A percentile compares a stretch with the other conserved stretches of the same genome.
Conservation (phyloP, 2,797 vertebrate species). For the Thamnophis elegans region DNA sequence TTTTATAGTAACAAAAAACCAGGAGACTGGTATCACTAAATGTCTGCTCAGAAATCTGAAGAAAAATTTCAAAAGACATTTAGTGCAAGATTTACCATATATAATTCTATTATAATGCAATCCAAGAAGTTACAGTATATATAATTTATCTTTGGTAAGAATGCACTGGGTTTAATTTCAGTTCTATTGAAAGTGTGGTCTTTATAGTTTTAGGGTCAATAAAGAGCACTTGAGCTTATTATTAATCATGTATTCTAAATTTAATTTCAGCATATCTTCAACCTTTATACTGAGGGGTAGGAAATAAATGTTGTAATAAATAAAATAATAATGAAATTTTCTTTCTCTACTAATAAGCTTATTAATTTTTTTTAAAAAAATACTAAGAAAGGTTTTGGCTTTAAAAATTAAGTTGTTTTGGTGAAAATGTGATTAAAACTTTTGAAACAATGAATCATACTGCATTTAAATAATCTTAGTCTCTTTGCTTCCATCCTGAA, state of each 20-base stretch:
- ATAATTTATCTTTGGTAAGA: background rate
- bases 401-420: constrained; percentile 57
- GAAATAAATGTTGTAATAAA: background rate
- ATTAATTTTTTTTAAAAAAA: constrained; percentile 45
- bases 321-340: background rate
- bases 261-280: background rate
- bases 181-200: background rate
- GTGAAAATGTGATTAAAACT: constrained; percentile 60
- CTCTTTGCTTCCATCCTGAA: background rate
- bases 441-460: constrained; percentile 51
- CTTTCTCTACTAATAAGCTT: constrained; percentile 18
- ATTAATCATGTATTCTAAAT: background rate
- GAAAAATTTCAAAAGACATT: background rate
- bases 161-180: background rate
- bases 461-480: background rate
- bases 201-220: background rate
- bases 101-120: background rate
- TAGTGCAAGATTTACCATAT: background rate
- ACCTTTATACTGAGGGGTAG: background rate
- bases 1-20: background rate
- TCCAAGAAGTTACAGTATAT: background rate
- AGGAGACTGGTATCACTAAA: background rate
- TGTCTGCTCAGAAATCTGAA: background rate
- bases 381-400: constrained; percentile 49
- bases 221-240: constrained; percentile 7